Percentiles rank a stretch among this genome's conserved stretches.
phyloP scores from a whole-genome alignment of 2,113 vertebrate species.

The Aspidoscelis tigris region DNA sequence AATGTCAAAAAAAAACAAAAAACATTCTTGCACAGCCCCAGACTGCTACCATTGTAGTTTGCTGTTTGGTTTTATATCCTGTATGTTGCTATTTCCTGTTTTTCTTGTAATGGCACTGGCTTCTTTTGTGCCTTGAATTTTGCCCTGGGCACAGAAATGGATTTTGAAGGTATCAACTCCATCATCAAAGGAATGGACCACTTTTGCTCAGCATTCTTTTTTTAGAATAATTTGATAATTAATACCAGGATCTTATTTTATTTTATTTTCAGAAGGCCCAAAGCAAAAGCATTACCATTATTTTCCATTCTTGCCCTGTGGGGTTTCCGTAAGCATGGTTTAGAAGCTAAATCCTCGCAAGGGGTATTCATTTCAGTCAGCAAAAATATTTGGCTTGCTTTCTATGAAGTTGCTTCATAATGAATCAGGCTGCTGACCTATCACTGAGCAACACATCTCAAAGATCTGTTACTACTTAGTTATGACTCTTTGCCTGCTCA shows the following conservation, averaged over 20 bases:
- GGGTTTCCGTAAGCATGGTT: neutral
- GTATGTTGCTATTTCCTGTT: neutral
- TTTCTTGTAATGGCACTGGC: neutral
- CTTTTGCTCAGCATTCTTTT: slow-evolving; percentile 50
- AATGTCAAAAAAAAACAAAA: too few relatives aligned
- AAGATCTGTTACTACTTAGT: neutral
- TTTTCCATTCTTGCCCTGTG: slow-evolving; percentile 33
- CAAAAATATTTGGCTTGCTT: slow-evolving; percentile 4
- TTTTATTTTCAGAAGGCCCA: slow-evolving; percentile 1
- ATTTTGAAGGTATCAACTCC: neutral
- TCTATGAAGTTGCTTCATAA: neutral
- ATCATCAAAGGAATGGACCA: slow-evolving; percentile 29
- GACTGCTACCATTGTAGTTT: neutral
- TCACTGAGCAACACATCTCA: neutral
- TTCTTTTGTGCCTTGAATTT: too few relatives aligned
- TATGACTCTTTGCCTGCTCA: neutral
- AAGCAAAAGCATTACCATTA: slow-evolving; percentile 21
- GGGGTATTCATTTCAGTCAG: slow-evolving; percentile 3
- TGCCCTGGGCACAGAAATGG: neutral
- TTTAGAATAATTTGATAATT: slow-evolving; percentile 7
- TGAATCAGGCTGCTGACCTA: neutral
- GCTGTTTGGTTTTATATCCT: neutral
- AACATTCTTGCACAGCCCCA: too few relatives aligned
- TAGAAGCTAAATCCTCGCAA: slow-evolving; percentile 18
- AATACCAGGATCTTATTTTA: neutral